phyloP scores from a whole-genome alignment of 2,888 invertebrate species.

The Synanthedon formicaeformis region DNA sequence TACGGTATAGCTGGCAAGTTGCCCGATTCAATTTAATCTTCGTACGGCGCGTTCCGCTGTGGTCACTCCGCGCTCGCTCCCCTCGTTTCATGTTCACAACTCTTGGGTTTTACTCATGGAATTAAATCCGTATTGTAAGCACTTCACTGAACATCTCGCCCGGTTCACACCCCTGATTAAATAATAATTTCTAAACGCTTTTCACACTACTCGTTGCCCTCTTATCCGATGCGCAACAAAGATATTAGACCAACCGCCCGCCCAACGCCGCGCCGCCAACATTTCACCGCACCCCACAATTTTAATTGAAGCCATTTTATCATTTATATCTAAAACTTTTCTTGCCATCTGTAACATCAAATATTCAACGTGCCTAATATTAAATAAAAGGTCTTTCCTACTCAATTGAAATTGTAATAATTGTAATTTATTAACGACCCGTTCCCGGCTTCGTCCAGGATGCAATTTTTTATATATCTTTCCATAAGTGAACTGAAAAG shows the following conservation, averaged over 20 bases:
- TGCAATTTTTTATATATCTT: too few relatives aligned
- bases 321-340: neutral
- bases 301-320: neutral
- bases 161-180: slow-evolving; percentile 8
- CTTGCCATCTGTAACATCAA: too few relatives aligned
- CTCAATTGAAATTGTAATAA: too few relatives aligned
- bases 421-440: too few relatives aligned
- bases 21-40: slow-evolving; percentile 62
- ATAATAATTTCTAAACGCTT: slow-evolving; percentile 12
- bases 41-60: slow-evolving; percentile 42
- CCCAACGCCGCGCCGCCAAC: neutral
- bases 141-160: slow-evolving; percentile 12
- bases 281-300: neutral
- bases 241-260: neutral
- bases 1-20: slow-evolving; percentile 35
- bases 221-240: neutral
- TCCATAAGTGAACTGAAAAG: too few relatives aligned
- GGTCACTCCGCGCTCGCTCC: slow-evolving; percentile 43
- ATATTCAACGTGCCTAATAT: too few relatives aligned
- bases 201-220: slow-evolving; percentile 1
- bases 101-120: slow-evolving; percentile 21
- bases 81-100: slow-evolving; percentile 28
- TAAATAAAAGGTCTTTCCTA: too few relatives aligned
- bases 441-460: too few relatives aligned
- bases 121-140: slow-evolving; percentile 31